These are phyloP conservation scores for Mesembrinibis cayennensis DNA, from an alignment of 2,113 vertebrate species.

Conservation along the genomic window DNA sequence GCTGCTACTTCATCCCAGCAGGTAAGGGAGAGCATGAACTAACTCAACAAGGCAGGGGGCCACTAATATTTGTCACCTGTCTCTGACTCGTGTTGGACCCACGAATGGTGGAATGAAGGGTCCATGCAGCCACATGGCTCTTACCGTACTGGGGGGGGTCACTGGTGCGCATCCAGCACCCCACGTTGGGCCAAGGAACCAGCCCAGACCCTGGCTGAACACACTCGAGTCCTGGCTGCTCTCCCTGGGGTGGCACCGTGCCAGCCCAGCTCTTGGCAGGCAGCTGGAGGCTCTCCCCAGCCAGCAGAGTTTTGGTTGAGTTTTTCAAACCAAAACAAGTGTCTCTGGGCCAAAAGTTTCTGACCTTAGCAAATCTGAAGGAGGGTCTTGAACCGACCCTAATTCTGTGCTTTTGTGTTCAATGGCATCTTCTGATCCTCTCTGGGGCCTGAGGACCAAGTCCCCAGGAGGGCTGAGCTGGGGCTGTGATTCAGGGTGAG, in stretches of 20 bases:
- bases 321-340: neutral
- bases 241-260: neutral
- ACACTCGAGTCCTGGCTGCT: neutral
- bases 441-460: neutral
- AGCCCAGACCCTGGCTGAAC: neutral
- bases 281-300: neutral
- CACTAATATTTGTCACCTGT: neutral
- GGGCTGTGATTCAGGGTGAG: neutral
- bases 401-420: neutral
- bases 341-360: neutral
- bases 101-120: neutral
- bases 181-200: neutral
- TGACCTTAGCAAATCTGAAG: neutral
- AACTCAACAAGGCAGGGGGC: neutral
- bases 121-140: rapidly evolving
- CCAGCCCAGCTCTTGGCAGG: neutral
- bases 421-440: neutral
- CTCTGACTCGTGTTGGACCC: neutral
- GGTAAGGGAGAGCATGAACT: neutral
- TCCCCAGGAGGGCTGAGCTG: neutral
- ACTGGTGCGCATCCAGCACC: neutral
- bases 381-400: neutral
- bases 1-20: neutral
- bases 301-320: neutral
- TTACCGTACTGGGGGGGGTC: rapidly evolving